Conservation (phyloP, 2,113 vertebrate genomes). For the Bos javanicus region DNA sequence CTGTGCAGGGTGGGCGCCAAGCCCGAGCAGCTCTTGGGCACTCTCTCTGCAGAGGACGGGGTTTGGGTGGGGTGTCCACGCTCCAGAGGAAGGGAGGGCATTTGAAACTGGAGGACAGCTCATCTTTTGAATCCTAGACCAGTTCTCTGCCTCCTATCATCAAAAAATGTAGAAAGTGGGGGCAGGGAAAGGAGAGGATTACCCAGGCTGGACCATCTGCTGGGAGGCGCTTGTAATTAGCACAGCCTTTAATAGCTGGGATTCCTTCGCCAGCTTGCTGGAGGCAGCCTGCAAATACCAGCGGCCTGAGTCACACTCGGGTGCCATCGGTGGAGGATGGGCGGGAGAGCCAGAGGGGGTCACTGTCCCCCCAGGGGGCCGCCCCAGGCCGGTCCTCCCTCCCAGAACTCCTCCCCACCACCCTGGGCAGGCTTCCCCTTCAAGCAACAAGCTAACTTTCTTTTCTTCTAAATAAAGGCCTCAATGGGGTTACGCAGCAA, state of each 20-base stretch:
- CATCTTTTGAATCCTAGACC: neutral
- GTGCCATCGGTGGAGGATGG: neutral
- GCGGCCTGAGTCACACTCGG: neutral
- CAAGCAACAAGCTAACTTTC: neutral
- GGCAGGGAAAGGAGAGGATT: rapidly evolving
- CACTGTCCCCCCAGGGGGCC: neutral
- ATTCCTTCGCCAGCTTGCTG: neutral
- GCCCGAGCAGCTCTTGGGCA: neutral
- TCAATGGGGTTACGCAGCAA: rapidly evolving
- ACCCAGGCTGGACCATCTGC: rapidly evolving
- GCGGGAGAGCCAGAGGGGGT: neutral
- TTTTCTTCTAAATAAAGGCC: neutral
- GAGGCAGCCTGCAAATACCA: neutral
- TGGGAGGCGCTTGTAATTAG: neutral
- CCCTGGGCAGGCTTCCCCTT: neutral
- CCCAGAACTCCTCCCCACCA: neutral
- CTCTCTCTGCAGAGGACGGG: neutral
- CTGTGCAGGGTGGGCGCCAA: neutral
- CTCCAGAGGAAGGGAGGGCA: too few relatives aligned
- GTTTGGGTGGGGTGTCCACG: rapidly evolving
- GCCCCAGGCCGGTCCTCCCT: neutral
- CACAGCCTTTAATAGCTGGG: conserved; percentile 26
- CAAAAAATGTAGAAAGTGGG: rapidly evolving
- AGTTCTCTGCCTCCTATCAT: rapidly evolving
- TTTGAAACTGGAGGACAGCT: rapidly evolving